A percentile compares a stretch with the other conserved stretches of the same genome.
phyloP scores from a whole-genome alignment of 2,113 vertebrate genomes.

The Oostethus manadensis region DNA sequence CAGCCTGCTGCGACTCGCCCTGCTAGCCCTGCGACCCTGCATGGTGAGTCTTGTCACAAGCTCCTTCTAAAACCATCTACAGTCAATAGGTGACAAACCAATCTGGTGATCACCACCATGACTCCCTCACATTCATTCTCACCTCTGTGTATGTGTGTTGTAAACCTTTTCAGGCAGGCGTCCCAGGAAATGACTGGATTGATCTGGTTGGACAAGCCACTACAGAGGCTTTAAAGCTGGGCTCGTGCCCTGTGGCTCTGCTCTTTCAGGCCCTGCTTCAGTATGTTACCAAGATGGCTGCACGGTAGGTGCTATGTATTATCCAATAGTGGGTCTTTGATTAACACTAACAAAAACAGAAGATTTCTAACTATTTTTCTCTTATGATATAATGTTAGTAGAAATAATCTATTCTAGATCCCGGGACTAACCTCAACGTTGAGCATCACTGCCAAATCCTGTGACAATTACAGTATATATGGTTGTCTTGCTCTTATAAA shows the following conservation, averaged over 20 bases:
- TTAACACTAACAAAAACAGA: background rate
- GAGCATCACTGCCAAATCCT: background rate
- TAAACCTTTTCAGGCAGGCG: conserved; percentile 66
- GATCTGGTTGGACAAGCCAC: conserved; percentile 87
- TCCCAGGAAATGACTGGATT: conserved; percentile 80
- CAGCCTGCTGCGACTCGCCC: conserved; percentile 82
- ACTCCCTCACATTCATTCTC: background rate
- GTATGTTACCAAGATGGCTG: conserved; percentile 80
- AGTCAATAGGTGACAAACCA: too few species aligned
- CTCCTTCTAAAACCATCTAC: too few species aligned
- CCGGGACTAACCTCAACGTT: background rate
- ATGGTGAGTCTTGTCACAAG: conserved; percentile 73
- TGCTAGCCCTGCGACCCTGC: conserved; percentile 80
- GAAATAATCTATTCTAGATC: background rate
- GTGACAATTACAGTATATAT: background rate
- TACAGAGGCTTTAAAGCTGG: conserved; percentile 83
- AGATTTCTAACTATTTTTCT: background rate
- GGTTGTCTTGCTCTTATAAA: background rate
- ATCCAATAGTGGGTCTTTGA: background rate
- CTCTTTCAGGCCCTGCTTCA: conserved; percentile 89
- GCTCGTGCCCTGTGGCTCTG: conserved; percentile 75
- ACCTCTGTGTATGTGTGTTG: conserved; percentile 3
- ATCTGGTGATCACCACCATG: background rate
- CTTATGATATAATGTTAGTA: background rate
- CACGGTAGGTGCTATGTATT: conserved; percentile 70